Base-by-base conservation (phyloP, 1,140 invertebrate species). In the Drosophila bocki region DNA sequence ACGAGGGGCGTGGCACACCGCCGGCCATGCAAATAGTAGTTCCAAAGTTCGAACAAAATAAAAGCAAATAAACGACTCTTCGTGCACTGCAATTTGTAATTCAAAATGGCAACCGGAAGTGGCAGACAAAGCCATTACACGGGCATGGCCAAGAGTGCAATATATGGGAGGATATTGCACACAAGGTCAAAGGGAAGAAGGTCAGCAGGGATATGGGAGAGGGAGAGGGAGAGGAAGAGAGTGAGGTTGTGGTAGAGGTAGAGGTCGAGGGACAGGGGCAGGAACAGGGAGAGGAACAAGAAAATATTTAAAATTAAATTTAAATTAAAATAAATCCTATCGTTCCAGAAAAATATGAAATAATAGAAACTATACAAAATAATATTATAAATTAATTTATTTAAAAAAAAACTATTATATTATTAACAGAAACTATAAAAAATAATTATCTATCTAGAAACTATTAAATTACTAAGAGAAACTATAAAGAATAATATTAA, bases 81-180 rank as follows among this genome's bases (percentile, higher is more conserved):
- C 11, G 9, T 68, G 72, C 70, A 29, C 2, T 26, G 72, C 58
- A 74, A 75, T 75, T 75, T 75, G 72, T 75, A 75, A 75, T 75
- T 75, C 59, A 65, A 77, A 77, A 77, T 77, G 75, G 74, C 75
- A 77, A 77, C 54, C 75, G 75, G 75, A 77, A 77, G 64, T 77
- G 75, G 51, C 57, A 35, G 63, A 78, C 64, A 68, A 75, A 58
- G 51, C 72, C 72, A 75, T 59, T 76, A 65, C 72, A 76, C 56
- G 32, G 68, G 0, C 48, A 67, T 29, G 48, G 48, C 22, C 32
- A 39, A 57, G 51, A 51, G 51, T 45, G 7, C 7, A 19, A 37
- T 15, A 22, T 29, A 29, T 19, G 19, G 17, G 2, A 17, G n/a
- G 12, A 47, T 32, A 35, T 22, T 54, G 33, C 12, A 15, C 13